Base-by-base conservation (phyloP, 2,113 vertebrate species). In the Nicator chloris region DNA sequence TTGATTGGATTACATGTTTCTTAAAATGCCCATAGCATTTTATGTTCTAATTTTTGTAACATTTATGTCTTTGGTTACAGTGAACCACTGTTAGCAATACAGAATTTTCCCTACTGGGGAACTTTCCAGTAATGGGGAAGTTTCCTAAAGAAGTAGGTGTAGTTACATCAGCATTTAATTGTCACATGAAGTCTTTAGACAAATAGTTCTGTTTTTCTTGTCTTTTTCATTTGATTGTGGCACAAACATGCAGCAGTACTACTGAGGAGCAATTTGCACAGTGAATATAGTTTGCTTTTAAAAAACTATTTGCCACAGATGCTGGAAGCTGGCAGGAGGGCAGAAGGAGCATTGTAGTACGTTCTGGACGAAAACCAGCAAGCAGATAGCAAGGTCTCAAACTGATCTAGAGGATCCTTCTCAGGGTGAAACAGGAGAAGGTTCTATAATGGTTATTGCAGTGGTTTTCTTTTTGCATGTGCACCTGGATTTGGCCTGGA, bases 91-190 rank as follows among this genome's bases (percentile, higher is more conserved):
- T 80, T 83, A 83, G 59, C 75, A 90, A 85, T 33, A 59, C 2
- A 91, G 63, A 94, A 94, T 88, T 96, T 95, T 96, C 94, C 93
- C 90, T 73, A 6, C 21, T 73, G 95, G 95, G 94, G 91, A 92
- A 92, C 82, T 96, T 94, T 88, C 45, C 42, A 73, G 5, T 63
- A 80, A 73, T 51, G 76, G 51, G 88, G 91, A 96, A 97, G 76
- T 95, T 85, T 96, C n/a, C 79, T 93, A 6, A 82, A 85, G 61
- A 93, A 94, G 87, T 81, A 73, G 39, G 54, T 69, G 63, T 72
- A 50, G 31, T 87, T 85, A 80, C 42, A 57, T 72, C 70, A 82
- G 33, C 63, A 47, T 80, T 65, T 70, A 90, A 63, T 54, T 73
- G 61, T 88, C 70, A 64, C 65, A 45, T 40, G 59, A 77, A 72